phyloP scores from a whole-genome alignment of 1,140 invertebrate species.

The Drosophila nigromelanica region DNA sequence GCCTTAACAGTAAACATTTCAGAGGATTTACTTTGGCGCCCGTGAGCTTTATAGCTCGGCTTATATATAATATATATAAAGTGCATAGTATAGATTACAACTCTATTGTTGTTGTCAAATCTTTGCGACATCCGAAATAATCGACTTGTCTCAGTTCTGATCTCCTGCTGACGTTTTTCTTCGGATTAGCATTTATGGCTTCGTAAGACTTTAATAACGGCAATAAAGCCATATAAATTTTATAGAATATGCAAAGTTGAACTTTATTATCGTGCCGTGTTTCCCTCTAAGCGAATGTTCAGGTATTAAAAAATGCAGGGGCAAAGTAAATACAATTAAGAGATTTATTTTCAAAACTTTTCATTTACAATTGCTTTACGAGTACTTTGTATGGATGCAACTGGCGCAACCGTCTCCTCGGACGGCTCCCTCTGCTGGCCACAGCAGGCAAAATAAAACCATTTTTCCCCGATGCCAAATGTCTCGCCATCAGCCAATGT shows the following conservation, averaged over 20 bases:
- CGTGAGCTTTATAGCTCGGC: slow-evolving; percentile 24
- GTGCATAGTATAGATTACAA: slow-evolving; percentile 24
- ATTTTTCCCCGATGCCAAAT: slow-evolving; percentile 85
- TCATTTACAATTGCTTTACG: slow-evolving; percentile 2
- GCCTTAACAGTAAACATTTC: slow-evolving; percentile 36
- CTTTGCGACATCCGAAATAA: slow-evolving; percentile 44
- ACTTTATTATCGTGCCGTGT: neutral
- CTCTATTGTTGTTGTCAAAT: slow-evolving; percentile 11
- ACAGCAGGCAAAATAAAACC: slow-evolving; percentile 72
- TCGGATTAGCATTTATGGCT: slow-evolving; percentile 18
- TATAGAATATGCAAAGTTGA: neutral
- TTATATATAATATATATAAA: slow-evolving; percentile 35
- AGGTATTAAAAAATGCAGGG: slow-evolving; percentile 5
- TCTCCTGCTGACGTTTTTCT: neutral
- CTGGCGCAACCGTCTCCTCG: slow-evolving; percentile 15
- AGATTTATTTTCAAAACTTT: slow-evolving; percentile 33
- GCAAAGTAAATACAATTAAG: slow-evolving; percentile 23
- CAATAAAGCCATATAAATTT: slow-evolving; percentile 2
- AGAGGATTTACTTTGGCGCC: slow-evolving; percentile 18
- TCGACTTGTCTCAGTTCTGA: slow-evolving; percentile 14
- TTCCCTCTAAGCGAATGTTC: neutral
- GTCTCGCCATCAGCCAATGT: slow-evolving; percentile 86
- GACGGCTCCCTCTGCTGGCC: slow-evolving; percentile 2
- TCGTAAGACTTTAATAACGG: slow-evolving; percentile 2
- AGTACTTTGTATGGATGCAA: slow-evolving; percentile 18